Evolutionary conservation across 1,140 invertebrate species (phyloP).

Genomic region (Sitophilus oryzae): DNA sequence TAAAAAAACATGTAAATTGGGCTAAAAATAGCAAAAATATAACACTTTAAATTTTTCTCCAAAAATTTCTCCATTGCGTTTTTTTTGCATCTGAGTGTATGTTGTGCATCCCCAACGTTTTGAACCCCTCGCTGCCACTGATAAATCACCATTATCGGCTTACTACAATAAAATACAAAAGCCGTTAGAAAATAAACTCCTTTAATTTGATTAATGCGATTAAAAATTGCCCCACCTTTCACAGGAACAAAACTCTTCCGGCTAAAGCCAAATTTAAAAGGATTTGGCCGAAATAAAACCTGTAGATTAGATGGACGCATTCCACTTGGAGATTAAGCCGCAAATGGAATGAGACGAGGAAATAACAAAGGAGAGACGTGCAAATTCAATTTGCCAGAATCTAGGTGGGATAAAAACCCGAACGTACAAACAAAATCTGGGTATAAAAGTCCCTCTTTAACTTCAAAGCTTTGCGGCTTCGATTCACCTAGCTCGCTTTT

Average conservation of each 20-base stretch:
- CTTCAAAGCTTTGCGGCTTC: slow-evolving; percentile 18
- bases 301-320: slow-evolving; percentile 23
- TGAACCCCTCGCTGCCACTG: too few relatives aligned
- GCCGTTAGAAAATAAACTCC: too few relatives aligned
- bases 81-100: too few relatives aligned
- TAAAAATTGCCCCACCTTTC: neutral
- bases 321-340: slow-evolving; percentile 29
- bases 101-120: too few relatives aligned
- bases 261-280: slow-evolving; percentile 8
- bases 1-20: too few relatives aligned
- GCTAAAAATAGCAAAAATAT: too few relatives aligned
- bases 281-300: slow-evolving; percentile 19
- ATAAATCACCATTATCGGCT: too few relatives aligned
- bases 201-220: neutral
- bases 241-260: neutral
- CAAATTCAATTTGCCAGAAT: slow-evolving; percentile 29
- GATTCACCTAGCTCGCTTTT: too few relatives aligned
- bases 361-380: slow-evolving; percentile 31
- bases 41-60: too few relatives aligned
- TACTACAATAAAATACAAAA: too few relatives aligned
- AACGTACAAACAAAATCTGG: slow-evolving; percentile 21
- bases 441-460: slow-evolving; percentile 9
- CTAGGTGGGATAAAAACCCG: slow-evolving; percentile 30
- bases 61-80: too few relatives aligned
- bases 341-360: slow-evolving; percentile 29